Evolutionary conservation across 1,140 invertebrate genomes (phyloP).

Genomic region (Ectropis grisescens): DNA sequence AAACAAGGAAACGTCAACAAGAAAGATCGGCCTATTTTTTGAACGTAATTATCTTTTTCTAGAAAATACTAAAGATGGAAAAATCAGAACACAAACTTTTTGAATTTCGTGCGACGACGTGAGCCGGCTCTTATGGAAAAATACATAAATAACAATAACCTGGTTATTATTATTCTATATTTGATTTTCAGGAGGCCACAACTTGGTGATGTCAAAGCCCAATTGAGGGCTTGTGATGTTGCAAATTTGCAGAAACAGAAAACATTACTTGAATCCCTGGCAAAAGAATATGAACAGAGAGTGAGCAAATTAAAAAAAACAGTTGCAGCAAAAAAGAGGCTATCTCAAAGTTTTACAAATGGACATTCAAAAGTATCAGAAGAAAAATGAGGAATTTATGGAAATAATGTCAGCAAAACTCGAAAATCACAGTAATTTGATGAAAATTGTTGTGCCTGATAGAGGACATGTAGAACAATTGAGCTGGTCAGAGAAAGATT

Average conservation of each 20-base stretch:
- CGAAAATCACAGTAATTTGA: slow-evolving; percentile 30
- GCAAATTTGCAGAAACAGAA: slow-evolving; percentile 52
- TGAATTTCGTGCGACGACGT: no score
- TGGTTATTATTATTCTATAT: no score
- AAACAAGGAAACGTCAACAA: no score
- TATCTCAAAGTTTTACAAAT: slow-evolving; percentile 53
- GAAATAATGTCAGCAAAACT: slow-evolving; percentile 37
- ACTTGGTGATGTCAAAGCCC: slow-evolving; percentile 45
- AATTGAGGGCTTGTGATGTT: slow-evolving; percentile 46
- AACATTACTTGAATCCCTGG: slow-evolving; percentile 37
- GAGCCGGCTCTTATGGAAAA: no score
- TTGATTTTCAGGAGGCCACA: slow-evolving; percentile 51
- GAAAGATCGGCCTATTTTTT: no score
- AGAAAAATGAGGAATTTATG: slow-evolving; percentile 48
- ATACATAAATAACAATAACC: no score
- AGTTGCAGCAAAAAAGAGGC: slow-evolving; percentile 44
- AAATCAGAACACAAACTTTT: no score
- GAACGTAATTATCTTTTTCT: no score
- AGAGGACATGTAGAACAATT: slow-evolving; percentile 27
- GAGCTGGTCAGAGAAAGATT: slow-evolving; percentile 29
- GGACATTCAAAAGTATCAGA: slow-evolving; percentile 56
- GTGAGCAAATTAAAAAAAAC: slow-evolving; percentile 48
- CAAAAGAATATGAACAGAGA: slow-evolving; percentile 55
- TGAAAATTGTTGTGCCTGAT: slow-evolving; percentile 20
- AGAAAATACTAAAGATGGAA: no score